These are phyloP conservation scores for Ctenomys sociabilis DNA, from an alignment of 2,113 vertebrate genomes.

Conservation along the genomic window DNA sequence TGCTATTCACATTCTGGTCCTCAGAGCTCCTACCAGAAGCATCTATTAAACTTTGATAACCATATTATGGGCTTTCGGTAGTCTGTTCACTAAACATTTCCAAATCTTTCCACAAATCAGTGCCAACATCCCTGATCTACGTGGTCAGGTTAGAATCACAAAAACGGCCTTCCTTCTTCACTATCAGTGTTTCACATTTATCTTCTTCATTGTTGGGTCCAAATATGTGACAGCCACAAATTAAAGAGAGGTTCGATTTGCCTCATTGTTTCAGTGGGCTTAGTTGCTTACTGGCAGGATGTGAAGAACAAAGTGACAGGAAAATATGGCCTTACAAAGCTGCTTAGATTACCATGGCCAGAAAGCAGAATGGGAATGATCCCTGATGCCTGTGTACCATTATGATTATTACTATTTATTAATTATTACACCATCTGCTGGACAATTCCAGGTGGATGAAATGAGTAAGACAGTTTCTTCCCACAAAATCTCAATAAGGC, in stretches of 20 bases:
- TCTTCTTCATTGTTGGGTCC: neutral
- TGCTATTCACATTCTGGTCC: neutral
- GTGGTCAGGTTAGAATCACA: neutral
- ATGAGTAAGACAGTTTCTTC: neutral
- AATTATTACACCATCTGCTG: neutral
- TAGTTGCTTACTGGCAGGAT: neutral
- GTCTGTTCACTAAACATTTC: neutral
- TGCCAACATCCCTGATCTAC: neutral
- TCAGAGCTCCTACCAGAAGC: neutral
- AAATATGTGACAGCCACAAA: neutral
- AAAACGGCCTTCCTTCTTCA: too few species aligned
- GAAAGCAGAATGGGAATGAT: neutral
- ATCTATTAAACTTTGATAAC: neutral
- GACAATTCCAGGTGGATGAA: neutral
- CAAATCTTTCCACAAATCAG: neutral
- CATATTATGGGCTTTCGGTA: neutral
- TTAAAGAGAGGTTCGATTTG: neutral
- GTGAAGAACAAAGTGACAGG: neutral
- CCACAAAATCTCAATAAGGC: neutral
- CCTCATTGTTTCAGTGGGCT: neutral
- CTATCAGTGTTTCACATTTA: neutral
- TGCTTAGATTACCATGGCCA: neutral
- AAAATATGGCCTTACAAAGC: neutral
- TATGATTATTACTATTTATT: neutral
- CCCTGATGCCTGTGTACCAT: neutral